A percentile compares a stretch with the other conserved stretches of the same genome.
These are phyloP conservation scores for Agelas oroides DNA, from an alignment of 37 sponge, comb jelly and placozoan genomes.

Conservation along the genomic window DNA sequence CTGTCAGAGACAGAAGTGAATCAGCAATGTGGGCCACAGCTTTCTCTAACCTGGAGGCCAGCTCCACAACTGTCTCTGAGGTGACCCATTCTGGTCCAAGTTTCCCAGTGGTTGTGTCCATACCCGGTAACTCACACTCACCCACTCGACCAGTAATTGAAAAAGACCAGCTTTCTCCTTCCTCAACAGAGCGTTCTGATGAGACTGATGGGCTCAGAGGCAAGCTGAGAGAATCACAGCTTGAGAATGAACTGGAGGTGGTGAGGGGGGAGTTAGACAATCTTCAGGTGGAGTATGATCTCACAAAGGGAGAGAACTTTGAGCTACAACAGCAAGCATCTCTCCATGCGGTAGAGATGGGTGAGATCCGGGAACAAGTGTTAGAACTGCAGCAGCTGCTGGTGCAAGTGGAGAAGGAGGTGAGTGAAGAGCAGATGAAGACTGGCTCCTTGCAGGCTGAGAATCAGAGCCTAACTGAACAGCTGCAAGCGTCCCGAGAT, in stretches of 20 bases:
- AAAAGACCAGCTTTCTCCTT: no score
- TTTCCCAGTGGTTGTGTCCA: no score
- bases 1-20: neutral
- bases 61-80: no score
- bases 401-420: constrained; percentile 21
- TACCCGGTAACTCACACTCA: no score
- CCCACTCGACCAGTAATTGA: no score
- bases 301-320: constrained; percentile 31
- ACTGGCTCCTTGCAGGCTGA: constrained; percentile 11
- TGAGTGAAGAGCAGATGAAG: constrained; percentile 25
- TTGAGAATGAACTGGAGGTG: constrained; percentile 48
- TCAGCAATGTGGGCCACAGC: constrained; percentile 23
- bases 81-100: no score
- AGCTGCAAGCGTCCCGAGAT: constrained; percentile 5
- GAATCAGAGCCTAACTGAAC: neutral
- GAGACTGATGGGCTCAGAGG: neutral
- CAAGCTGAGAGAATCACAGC: constrained; percentile 27
- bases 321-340: constrained; percentile 27
- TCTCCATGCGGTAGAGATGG: constrained; percentile 22
- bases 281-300: constrained; percentile 25
- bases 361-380: constrained; percentile 9
- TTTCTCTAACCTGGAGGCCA: neutral
- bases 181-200: no score
- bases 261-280: constrained; percentile 17
- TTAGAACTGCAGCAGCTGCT: constrained; percentile 32